phyloP scores from a whole-genome alignment of 2,888 invertebrate genomes.

The Hyppa rectilinea region DNA sequence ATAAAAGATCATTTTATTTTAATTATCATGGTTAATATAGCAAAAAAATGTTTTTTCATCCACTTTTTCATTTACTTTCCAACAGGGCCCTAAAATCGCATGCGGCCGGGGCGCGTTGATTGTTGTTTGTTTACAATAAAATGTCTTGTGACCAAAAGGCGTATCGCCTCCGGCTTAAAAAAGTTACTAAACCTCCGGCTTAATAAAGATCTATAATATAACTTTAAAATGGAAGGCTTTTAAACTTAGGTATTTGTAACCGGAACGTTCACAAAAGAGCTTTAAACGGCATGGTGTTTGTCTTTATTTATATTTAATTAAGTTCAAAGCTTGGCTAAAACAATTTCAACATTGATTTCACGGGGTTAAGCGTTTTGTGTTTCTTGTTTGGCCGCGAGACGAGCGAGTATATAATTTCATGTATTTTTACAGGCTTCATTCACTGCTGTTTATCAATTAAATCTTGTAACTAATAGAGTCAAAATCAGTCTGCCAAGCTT shows the following conservation, averaged over 20 bases:
- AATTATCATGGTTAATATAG: too few species aligned
- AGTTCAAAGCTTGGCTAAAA: conserved; percentile 60
- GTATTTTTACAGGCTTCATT: neutral
- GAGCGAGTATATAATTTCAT: conserved; percentile 24
- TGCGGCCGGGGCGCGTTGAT: too few species aligned
- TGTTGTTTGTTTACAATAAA: too few species aligned
- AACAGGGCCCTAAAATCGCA: too few species aligned
- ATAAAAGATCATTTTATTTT: too few species aligned
- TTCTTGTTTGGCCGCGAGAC: conserved; percentile 15
- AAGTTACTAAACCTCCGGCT: neutral
- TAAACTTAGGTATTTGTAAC: conserved; percentile 42
- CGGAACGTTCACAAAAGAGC: conserved; percentile 40
- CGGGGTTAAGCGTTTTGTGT: conserved; percentile 66
- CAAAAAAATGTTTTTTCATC: too few species aligned
- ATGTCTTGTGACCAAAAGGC: neutral
- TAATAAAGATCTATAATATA: conserved; percentile 13
- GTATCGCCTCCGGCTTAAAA: neutral
- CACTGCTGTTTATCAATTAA: neutral
- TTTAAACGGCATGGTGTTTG: conserved; percentile 53
- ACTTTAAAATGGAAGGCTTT: conserved; percentile 25
- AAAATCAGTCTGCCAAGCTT: too few species aligned
- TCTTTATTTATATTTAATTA: conserved; percentile 67
- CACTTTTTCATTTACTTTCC: too few species aligned
- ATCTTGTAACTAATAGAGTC: too few species aligned
- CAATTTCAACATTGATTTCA: conserved; percentile 66